Evolutionary conservation across 2,888 invertebrate species (phyloP), one percentile per base, ranked within the genome.

Genomic region (Amphipoea lucens): DNA sequence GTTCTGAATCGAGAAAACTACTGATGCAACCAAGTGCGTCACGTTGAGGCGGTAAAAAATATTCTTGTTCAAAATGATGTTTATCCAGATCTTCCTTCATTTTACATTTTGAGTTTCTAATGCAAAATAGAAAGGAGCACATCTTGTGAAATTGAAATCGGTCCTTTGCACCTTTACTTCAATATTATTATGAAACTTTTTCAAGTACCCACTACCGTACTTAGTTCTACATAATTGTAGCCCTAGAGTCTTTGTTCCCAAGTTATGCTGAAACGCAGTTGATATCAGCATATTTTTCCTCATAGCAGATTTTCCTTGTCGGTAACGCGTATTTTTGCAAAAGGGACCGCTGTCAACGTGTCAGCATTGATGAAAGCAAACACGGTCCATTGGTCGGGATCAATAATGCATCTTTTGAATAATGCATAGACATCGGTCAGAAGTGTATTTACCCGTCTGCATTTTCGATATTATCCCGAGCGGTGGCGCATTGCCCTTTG

Each of bases 381-480:
- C 88, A 82, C 85, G 82, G 76, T 77, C 76, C 79, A 84, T 75
- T 86, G 84, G 83, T 84, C 79, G 89, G 48, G 63, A 93, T 94
- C 93, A 95, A 93, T 94, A 94, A 93, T 94, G 94, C 94, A 93
- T 90, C 91, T 88, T 78, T 87, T 95, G 94, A 94, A 96, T 96
- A 93, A 96, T 94, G 91, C 92, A 95, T 92, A 67, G 85, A 89
- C 86, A 29, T 86, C 83, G 83, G 87, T 87, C 87, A 88, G 82
- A 87, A 94, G 96, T 93, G 90, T 96, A 86, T 95, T 95, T 94
- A 95, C 96, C 96, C 92, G 95, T 94, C 95, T 95, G 95, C 93
- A 93, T 95, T 91, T 92, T 91, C 89, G 81, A 86, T 76, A 70
- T 76, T 76, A 76, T 90, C 87, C 86, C 87, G 85, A 83, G 81